Percentiles rank a stretch among this genome's conserved stretches.
Evolutionary conservation across 2,113 vertebrate species (phyloP).

Genomic region (Alces alces): DNA sequence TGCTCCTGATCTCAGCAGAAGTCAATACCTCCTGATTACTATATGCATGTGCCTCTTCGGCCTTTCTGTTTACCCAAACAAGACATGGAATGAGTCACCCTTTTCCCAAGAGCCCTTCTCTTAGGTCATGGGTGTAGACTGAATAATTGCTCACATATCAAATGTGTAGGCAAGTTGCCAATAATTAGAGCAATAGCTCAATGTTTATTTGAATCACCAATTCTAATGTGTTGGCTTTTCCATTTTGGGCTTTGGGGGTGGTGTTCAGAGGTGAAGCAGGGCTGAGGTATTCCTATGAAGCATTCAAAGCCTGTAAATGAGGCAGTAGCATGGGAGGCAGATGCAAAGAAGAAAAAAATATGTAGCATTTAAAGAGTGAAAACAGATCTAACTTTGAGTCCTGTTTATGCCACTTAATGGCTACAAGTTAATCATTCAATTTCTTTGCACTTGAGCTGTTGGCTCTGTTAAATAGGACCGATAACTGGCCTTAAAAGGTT

Average conservation of each 20-base stretch:
- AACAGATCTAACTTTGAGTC: neutral
- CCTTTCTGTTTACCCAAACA: conserved; percentile 72
- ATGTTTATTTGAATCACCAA: conserved; percentile 54
- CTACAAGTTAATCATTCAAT: neutral
- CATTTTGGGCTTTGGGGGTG: neutral
- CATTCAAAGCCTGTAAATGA: neutral
- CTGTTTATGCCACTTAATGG: neutral
- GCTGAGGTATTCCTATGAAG: neutral
- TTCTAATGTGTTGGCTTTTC: conserved; percentile 44
- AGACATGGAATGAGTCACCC: conserved; percentile 71
- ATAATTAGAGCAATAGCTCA: conserved; percentile 41
- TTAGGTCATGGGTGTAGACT: conserved; percentile 67
- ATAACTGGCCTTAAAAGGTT: neutral
- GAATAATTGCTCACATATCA: conserved; percentile 68
- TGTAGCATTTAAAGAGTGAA: neutral
- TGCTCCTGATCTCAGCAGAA: conserved; percentile 76
- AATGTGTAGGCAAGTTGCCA: conserved; percentile 59
- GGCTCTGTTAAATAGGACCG: neutral
- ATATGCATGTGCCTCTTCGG: conserved; percentile 65
- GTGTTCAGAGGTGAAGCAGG: neutral
- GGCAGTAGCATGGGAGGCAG: neutral
- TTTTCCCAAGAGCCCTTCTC: conserved; percentile 71
- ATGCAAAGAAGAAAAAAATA: neutral
- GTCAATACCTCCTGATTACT: conserved; percentile 78
- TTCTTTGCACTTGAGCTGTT: neutral